Evolutionary conservation across 2,888 invertebrate species (phyloP).

Genomic region (Drosophila macrospina): DNA sequence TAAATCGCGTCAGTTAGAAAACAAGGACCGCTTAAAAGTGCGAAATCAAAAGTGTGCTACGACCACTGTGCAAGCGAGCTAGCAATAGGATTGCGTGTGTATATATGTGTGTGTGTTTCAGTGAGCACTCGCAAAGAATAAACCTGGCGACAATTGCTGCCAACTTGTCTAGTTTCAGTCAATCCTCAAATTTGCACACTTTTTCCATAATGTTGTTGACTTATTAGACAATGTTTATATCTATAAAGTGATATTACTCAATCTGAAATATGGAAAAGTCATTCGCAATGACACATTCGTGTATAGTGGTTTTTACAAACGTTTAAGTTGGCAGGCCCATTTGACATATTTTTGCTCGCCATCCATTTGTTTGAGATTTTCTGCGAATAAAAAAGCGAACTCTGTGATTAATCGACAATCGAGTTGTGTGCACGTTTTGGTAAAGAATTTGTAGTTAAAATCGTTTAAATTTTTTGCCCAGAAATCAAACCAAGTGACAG

Average conservation of each 20-base stretch:
- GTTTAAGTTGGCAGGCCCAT: constrained; percentile 51
- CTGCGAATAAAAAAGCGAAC: constrained; percentile 22
- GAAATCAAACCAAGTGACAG: constrained; percentile 45
- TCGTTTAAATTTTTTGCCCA: constrained; percentile 15
- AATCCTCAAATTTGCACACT: constrained; percentile 29
- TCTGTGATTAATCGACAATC: constrained; percentile 25
- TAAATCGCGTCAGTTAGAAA: constrained; percentile 8
- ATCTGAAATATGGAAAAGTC: background rate
- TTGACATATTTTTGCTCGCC: constrained; percentile 50
- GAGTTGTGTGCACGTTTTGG: constrained; percentile 19
- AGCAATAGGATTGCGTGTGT: constrained; percentile 28
- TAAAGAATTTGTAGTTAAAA: constrained; percentile 15
- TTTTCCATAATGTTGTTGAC: background rate
- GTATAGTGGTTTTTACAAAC: constrained; percentile 2
- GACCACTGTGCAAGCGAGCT: constrained; percentile 42
- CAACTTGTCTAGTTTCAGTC: constrained; percentile 37
- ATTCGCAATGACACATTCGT: background rate
- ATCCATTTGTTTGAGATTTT: constrained; percentile 57
- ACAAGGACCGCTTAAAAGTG: constrained; percentile 28
- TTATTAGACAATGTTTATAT: background rate
- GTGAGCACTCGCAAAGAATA: constrained; percentile 42
- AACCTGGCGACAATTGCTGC: constrained; percentile 47
- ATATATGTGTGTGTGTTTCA: constrained; percentile 16
- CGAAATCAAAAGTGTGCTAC: constrained; percentile 37
- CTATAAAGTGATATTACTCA: background rate